Conservation (phyloP, 2,797 vertebrate genomes). For the Acestrorhynchus altus region DNA sequence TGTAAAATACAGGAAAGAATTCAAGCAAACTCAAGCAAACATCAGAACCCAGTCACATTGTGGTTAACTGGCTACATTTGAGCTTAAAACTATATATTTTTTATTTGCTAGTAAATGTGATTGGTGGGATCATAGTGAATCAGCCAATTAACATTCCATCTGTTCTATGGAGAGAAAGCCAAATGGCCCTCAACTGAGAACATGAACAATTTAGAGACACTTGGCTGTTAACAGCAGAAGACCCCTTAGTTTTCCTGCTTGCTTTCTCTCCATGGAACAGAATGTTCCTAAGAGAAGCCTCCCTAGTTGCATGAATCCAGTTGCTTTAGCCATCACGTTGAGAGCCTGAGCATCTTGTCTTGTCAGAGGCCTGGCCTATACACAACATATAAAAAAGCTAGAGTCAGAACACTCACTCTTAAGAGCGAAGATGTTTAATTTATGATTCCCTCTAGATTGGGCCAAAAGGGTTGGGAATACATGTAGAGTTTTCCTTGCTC, state of each 20-base stretch:
- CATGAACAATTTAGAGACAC: background rate
- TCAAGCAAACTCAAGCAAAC: too few species aligned
- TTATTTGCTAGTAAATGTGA: too few species aligned
- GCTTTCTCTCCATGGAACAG: background rate
- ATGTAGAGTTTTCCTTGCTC: background rate
- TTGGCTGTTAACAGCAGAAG: background rate
- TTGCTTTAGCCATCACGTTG: background rate
- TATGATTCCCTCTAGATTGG: background rate
- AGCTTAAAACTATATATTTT: too few species aligned
- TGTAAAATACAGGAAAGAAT: too few species aligned
- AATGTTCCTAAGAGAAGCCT: background rate
- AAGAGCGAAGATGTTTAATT: slow-evolving; percentile 31
- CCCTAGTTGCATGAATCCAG: background rate
- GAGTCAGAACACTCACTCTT: background rate
- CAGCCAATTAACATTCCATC: too few species aligned
- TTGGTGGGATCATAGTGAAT: too few species aligned
- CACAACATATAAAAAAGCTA: background rate
- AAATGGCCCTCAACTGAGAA: too few species aligned
- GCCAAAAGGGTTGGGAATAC: background rate
- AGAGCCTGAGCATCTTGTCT: slow-evolving; percentile 22
- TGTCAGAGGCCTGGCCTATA: background rate
- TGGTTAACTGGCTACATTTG: too few species aligned
- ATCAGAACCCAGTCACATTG: too few species aligned
- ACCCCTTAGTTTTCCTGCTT: background rate
- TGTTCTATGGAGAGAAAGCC: background rate